A percentile compares a stretch with the other conserved stretches of the same genome.
Conservation (phyloP, 2,113 vertebrate genomes). For the Rhinoptilus africanus region DNA sequence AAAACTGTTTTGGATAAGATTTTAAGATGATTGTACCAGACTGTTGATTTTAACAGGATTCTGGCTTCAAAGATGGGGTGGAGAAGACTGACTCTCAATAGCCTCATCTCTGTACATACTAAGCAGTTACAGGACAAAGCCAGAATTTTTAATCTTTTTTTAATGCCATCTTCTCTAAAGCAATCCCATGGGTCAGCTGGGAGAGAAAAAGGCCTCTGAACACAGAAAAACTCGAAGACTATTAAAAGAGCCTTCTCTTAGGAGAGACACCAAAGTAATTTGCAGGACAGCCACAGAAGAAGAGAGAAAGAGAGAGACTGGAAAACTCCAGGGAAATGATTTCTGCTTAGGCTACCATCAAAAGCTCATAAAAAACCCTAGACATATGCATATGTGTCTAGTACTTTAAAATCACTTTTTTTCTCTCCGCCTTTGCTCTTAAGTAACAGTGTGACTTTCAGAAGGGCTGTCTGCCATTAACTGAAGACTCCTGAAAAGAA, state of each 20-base stretch:
- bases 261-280: background rate
- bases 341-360: slow-evolving; percentile 18
- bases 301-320: background rate
- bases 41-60: background rate
- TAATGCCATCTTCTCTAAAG: background rate
- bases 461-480: background rate
- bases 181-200: background rate
- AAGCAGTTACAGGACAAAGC: background rate
- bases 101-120: background rate
- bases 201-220: slow-evolving; percentile 26
- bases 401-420: background rate
- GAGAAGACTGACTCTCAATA: background rate
- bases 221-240: background rate
- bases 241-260: slow-evolving; percentile 24
- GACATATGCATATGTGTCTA: background rate
- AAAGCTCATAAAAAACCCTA: background rate
- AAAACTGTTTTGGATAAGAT: background rate
- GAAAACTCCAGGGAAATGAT: background rate
- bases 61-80: background rate
- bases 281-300: background rate
- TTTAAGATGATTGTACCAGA: background rate
- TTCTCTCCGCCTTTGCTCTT: background rate
- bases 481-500: background rate
- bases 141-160: background rate
- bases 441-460: background rate